Evolutionary conservation across 2,797 vertebrate genomes (phyloP), one percentile per base, ranked within the genome.

Genomic region (Synanceia verrucosa): DNA sequence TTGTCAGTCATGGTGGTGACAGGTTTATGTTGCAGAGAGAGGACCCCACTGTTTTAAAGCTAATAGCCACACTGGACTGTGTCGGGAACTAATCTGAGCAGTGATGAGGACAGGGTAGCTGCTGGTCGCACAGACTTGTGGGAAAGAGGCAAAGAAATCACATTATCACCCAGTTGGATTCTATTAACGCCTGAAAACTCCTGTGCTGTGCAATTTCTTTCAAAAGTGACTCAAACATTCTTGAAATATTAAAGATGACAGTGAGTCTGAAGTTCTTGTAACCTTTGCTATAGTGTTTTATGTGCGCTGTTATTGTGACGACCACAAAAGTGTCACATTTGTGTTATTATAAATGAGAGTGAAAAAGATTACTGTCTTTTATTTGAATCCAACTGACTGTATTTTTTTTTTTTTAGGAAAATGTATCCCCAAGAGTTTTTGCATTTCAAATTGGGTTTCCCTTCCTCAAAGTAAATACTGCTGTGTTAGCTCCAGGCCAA

Each of bases 71-170:
- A 33, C 29, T 61, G 41, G 59, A 73, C 68, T 36, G 2, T 75
- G 58, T 44, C 70, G 47, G 55, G 23, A 72, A 66, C 53, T 65
- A 76, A 89, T 88, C 72, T 71, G 56, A 76, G 71, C 69, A 23
- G 57, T 28, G 36, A 63, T 44, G 55, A 81, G 61, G 53, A 81
- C 47, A 52, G 64, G 34, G 52, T 29, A 11, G 11, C 57, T 72
- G 41, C 70, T 70, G 67, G 70, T 63, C 78, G 60, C 80, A 44
- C 48, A 34, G 34, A 48, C 63, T 47, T 52, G 52, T 5, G 28
- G 68, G 78, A 76, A 76, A 61, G 48, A 80, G 47, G 37, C 64
- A 74, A 72, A 76, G 73, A 85, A 83, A 85, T 88, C 79, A 70
- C 52, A 79, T 78, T 77, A 84, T 73, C 46, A 52, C 63, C 31